These are phyloP conservation scores for Palythoa grandiflora DNA, from an alignment of 92 coral and sea anemone genomes.

Conservation along the genomic window DNA sequence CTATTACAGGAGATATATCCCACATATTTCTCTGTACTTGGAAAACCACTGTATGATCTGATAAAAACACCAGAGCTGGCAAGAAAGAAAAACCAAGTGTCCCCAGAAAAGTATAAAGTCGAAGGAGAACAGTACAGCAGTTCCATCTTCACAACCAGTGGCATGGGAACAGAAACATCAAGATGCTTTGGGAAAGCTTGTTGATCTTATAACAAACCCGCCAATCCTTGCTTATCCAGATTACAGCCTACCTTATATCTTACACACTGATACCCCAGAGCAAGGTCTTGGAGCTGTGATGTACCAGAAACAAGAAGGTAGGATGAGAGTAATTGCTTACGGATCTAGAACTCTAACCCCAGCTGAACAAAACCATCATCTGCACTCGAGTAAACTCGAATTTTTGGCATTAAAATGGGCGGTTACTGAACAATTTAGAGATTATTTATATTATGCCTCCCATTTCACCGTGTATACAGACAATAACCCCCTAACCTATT, in stretches of 20 bases:
- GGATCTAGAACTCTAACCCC: constrained; percentile 57
- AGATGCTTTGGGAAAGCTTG: constrained; percentile 24
- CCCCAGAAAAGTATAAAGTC: constrained; percentile 27
- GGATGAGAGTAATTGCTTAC: constrained; percentile 55
- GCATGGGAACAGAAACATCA: constrained; percentile 48
- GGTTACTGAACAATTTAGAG: constrained; percentile 18
- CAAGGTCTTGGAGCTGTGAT: constrained; percentile 14
- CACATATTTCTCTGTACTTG: constrained; percentile 44
- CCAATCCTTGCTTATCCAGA: constrained; percentile 47
- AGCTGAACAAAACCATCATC: constrained; percentile 13
- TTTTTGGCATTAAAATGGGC: constrained; percentile 42
- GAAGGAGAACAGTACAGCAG: neutral
- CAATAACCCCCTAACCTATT: constrained; percentile 61
- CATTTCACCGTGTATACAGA: constrained; percentile 5
- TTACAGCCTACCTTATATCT: constrained; percentile 40
- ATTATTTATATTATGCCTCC: neutral
- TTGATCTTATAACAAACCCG: constrained; percentile 42
- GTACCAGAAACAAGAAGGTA: constrained; percentile 50
- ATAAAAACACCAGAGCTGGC: neutral
- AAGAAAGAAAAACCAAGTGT: too few relatives aligned
- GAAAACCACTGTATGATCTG: constrained; percentile 48
- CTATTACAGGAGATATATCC: constrained; percentile 36
- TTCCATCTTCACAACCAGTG: constrained; percentile 29
- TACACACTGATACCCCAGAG: constrained; percentile 57
- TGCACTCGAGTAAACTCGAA: too few relatives aligned